A percentile compares a stretch with the other conserved stretches of the same genome.
Evolutionary conservation across 2,888 invertebrate species (phyloP).

Genomic region (Gerris lacustris): DNA sequence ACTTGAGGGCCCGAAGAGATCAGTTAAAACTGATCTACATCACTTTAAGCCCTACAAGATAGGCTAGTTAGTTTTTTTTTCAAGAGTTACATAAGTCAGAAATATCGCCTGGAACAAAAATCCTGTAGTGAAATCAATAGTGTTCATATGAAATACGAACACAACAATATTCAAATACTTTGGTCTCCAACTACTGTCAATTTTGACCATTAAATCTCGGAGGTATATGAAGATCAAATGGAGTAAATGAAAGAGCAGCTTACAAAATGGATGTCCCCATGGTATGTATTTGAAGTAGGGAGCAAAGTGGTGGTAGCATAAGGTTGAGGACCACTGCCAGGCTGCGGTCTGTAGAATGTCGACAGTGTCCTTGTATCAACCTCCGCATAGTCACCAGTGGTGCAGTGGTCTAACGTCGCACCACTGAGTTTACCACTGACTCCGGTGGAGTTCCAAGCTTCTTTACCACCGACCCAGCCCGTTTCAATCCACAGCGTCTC

Average conservation of each 20-base stretch:
- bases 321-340: conserved; percentile 44
- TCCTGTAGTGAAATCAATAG: too few relatives aligned
- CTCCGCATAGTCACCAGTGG: conserved; percentile 51
- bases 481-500: conserved; percentile 58
- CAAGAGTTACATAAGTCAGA: too few relatives aligned
- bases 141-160: too few relatives aligned
- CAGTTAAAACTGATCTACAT: too few relatives aligned
- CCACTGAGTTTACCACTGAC: conserved; percentile 42
- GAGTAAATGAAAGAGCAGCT: not conserved
- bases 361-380: conserved; percentile 50
- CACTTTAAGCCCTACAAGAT: too few relatives aligned
- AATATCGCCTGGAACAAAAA: too few relatives aligned
- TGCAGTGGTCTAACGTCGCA: conserved; percentile 32
- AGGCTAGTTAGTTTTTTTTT: too few relatives aligned
- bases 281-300: conserved; percentile 30
- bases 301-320: conserved; percentile 65
- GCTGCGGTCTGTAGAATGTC: conserved; percentile 53
- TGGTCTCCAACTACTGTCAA: too few relatives aligned
- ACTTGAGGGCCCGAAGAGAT: too few relatives aligned
- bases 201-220: too few relatives aligned
- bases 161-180: too few relatives aligned
- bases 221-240: too few relatives aligned
- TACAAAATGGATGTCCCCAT: not conserved
- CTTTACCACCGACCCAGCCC: conserved; percentile 54
- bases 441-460: conserved; percentile 41